These are phyloP conservation scores for Lydus trimaculatus DNA, from an alignment of 2,888 invertebrate genomes.

Conservation along the genomic window DNA sequence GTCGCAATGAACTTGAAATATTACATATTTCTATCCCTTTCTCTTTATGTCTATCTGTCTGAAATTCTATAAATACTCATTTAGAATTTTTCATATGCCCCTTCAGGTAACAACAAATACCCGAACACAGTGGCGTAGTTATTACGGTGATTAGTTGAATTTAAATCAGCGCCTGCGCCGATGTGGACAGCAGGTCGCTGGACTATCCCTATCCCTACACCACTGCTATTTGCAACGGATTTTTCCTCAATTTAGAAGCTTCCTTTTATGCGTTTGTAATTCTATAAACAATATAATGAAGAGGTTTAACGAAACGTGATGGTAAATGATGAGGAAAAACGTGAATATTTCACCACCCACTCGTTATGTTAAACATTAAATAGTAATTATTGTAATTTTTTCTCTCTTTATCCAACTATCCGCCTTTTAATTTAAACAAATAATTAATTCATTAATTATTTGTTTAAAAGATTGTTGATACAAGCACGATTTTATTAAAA, in stretches of 20 bases:
- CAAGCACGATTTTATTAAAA: background rate
- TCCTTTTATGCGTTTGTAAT: too few relatives aligned
- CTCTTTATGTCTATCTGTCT: background rate
- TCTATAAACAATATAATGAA: too few relatives aligned
- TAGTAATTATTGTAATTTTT: background rate
- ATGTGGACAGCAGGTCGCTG: too few relatives aligned
- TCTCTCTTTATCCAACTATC: background rate
- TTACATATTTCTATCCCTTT: background rate
- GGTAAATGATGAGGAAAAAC: background rate
- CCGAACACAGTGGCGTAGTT: too few relatives aligned
- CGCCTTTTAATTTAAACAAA: background rate
- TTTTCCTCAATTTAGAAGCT: too few relatives aligned
- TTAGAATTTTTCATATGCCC: slow-evolving; percentile 3
- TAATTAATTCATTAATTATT: slow-evolving; percentile 2
- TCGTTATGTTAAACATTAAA: too few relatives aligned
- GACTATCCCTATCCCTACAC: too few relatives aligned
- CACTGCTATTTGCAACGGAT: too few relatives aligned
- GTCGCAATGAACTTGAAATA: background rate
- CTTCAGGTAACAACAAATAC: slow-evolving; percentile 14
- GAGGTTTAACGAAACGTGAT: background rate
- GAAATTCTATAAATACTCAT: background rate
- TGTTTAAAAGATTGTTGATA: background rate
- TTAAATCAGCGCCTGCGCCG: too few relatives aligned
- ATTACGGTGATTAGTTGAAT: too few relatives aligned
- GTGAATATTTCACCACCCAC: slow-evolving; percentile 2